Percentiles rank a stretch among this genome's conserved stretches.
Evolutionary conservation across 1,140 invertebrate genomes (phyloP).

Genomic region (Drosophila littoralis): DNA sequence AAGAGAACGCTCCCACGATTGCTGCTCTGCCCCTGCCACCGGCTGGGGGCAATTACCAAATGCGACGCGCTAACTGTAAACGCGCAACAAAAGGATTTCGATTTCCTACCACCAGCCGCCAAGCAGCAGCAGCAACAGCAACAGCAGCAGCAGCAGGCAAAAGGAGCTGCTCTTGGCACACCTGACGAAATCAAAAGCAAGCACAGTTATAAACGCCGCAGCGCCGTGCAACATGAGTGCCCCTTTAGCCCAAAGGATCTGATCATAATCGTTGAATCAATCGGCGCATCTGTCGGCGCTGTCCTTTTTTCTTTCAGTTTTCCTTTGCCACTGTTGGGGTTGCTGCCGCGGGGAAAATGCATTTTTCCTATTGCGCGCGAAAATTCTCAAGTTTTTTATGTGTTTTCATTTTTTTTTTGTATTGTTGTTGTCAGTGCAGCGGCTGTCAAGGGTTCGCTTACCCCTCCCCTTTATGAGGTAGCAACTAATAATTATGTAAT

Average conservation of each 20-base stretch:
- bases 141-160: slow-evolving; percentile 54
- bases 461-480: slow-evolving; percentile 21
- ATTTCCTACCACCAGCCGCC: slow-evolving; percentile 60
- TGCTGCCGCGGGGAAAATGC: slow-evolving; percentile 41
- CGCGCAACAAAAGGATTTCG: slow-evolving; percentile 76
- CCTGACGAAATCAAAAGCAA: slow-evolving; percentile 81
- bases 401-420: slow-evolving; percentile 36
- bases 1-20: slow-evolving; percentile 68
- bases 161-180: slow-evolving; percentile 38
- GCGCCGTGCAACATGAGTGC: slow-evolving; percentile 49
- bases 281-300: slow-evolving; percentile 70
- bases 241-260: slow-evolving; percentile 20
- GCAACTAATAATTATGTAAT: slow-evolving; percentile 76
- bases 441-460: slow-evolving; percentile 39
- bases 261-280: slow-evolving; percentile 66
- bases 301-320: slow-evolving; percentile 48
- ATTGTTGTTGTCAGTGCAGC: slow-evolving; percentile 12
- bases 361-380: slow-evolving; percentile 74
- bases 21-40: background rate
- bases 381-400: slow-evolving; percentile 82
- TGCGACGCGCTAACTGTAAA: slow-evolving; percentile 71
- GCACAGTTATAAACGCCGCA: slow-evolving; percentile 63
- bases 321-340: slow-evolving; percentile 59
- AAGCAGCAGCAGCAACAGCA: slow-evolving; percentile 10
- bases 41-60: slow-evolving; percentile 56